Conservation (phyloP, 1,140 invertebrate species). For the Agraylea sexmaculata region DNA sequence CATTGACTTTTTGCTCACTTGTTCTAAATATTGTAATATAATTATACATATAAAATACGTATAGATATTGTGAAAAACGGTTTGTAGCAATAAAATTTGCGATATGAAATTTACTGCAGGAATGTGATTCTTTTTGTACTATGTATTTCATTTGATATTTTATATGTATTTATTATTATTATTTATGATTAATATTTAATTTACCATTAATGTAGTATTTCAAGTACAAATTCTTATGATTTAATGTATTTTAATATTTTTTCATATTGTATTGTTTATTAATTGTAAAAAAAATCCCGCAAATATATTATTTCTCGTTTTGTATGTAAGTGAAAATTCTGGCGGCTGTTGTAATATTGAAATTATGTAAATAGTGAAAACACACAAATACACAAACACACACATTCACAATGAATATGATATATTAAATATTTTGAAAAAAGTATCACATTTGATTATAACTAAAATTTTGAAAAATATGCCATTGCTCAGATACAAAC, state of each 20-base stretch:
- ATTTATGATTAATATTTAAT: conserved; percentile 3
- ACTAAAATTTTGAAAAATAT: not conserved
- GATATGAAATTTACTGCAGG: conserved; percentile 5
- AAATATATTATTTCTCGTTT: not conserved
- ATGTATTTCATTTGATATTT: conserved; percentile 4
- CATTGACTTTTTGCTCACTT: conserved; percentile 11
- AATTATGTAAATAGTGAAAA: conserved; percentile 4
- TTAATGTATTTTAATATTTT: conserved; percentile 4
- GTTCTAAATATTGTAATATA: conserved; percentile 14
- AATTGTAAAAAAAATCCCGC: too few relatives aligned
- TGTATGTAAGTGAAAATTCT: conserved; percentile 3
- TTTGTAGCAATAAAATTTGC: conserved; percentile 20
- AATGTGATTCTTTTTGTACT: conserved; percentile 1
- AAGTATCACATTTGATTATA: not conserved
- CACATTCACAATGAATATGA: not conserved
- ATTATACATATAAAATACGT: conserved; percentile 9
- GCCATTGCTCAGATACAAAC: too few relatives aligned
- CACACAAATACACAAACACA: not conserved
- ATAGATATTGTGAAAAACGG: conserved; percentile 15
- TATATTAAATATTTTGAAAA: not conserved
- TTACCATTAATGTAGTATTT: conserved; percentile 15
- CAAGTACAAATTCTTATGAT: conserved; percentile 21
- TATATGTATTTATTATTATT: conserved; percentile 6
- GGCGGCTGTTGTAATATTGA: conserved; percentile 9
- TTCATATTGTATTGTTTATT: too few relatives aligned